Base-by-base conservation (phyloP, 2,888 invertebrate species). In the Phragmatobia fuliginosa region DNA sequence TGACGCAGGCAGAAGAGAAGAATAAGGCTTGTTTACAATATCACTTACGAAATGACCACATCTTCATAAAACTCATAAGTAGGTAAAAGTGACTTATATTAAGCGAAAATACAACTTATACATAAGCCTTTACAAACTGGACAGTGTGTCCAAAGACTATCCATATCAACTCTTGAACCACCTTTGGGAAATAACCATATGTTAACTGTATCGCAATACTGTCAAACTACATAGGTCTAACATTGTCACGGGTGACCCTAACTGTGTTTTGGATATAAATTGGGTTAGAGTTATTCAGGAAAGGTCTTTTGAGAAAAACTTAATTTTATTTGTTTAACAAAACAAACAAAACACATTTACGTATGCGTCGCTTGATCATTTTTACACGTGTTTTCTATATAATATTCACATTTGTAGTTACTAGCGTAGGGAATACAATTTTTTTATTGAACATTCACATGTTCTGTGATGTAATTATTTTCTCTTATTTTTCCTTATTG, bases 181-280 rank as follows among this genome's bases (percentile, higher is more conserved):
- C 74, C 49, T 41, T 38, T 68, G 74, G 71, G 56, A 77, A 66
- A 69, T 70, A 59, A 59, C 45, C 32, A 64, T 8, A 33, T 65
- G 70, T 61, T 62, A 64, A 64, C 62, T 68, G 36, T 60, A 62
- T 60, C 61, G 52, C 65, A 62, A 62, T 21, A 11, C 16, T 31
- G 16, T 64, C 56, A 31, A 41, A 45, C 25, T 64, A 25, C 10
- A n/a, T 16, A 58, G 25, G 49, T 49, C 49, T 49, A 49, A 49
- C 0, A 49, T 49, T 49, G 49, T 25, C n/a, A 49, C 49, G 3
- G 10, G n/a, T 49, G n/a, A n/a, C 25, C n/a, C n/a, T 8, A 49
- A 49, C n/a, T 11, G n/a, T 25, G 2, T 49, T 49, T 49, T 49
- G 2, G 10, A 49, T 49, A 25, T 49, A 25, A 49, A 49, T 33